Evolutionary conservation across 2,888 invertebrate genomes (phyloP).

Genomic region (Nowickia ferox): DNA sequence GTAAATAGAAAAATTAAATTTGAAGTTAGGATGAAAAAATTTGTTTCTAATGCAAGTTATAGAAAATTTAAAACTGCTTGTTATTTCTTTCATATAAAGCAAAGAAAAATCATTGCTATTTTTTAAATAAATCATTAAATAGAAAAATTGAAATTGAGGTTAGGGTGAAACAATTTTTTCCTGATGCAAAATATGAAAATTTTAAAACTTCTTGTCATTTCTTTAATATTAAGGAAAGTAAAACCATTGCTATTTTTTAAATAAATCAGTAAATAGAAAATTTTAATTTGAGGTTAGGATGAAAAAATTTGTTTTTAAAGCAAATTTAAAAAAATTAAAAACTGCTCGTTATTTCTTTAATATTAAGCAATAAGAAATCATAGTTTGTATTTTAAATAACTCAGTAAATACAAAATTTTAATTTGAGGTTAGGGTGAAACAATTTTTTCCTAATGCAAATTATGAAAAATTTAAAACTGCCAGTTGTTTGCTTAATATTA

Average conservation of each 20-base stretch:
- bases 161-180: background rate
- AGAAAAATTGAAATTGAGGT: background rate
- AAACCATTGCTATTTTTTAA: too few relatives aligned
- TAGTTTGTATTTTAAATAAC: too few relatives aligned
- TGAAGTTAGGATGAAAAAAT: background rate
- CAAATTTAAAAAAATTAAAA: background rate
- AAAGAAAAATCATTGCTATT: too few relatives aligned
- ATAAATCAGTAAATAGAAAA: background rate
- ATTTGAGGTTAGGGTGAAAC: conserved; percentile 30
- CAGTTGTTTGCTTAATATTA: background rate
- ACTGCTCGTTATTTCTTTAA: background rate
- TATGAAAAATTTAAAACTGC: background rate
- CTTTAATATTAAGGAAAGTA: background rate
- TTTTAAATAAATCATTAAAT: too few relatives aligned
- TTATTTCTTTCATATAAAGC: too few relatives aligned
- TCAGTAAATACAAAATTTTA: background rate
- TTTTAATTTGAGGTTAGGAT: conserved; percentile 16
- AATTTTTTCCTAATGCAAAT: background rate
- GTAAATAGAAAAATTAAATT: background rate
- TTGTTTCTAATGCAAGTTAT: too few relatives aligned
- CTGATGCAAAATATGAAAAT: background rate
- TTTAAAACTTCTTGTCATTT: background rate
- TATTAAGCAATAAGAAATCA: too few relatives aligned
- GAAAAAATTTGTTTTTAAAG: background rate
- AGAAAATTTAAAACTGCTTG: background rate